Base-by-base conservation (phyloP, 2,888 invertebrate species). In the Acronicta psi region DNA sequence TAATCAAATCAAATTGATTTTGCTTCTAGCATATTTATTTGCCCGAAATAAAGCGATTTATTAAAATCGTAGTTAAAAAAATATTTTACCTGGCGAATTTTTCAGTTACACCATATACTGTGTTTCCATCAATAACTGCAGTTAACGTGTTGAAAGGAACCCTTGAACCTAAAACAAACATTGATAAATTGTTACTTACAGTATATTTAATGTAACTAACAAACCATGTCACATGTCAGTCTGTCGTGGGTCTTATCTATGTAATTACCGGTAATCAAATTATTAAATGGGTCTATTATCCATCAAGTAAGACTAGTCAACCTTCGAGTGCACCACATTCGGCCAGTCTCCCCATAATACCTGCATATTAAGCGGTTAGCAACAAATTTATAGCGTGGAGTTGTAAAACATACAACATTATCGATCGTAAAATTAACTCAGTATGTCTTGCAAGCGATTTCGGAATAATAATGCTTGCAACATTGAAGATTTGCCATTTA, bases 81-180 rank as follows among this genome's bases (percentile, higher is more conserved):
- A 50, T 60, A 23, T 9, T 59, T 80, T 88, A 97, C 96, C 96
- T 96, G 36, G 97, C 94, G 83, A 97, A 97, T 75, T 96, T 95
- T 81, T 98, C 98, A 50, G 96, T 97, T 7, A 97, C 97, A 42
- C 98, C 98, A 81, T 98, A 98, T 1, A 98, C 96, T 2, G 98
- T 98, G 84, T 98, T 98, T 47, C 96, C 98, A 88, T 98, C 98
- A 36, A 98, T 94, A 18, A 96, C 96, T 25, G 97, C 97, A 3
- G 98, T 98, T 31, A 98, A 91, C 0, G 97, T 97, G 87, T 98
- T 98, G 91, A 97, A 98, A 55, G 97, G 98, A 54, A 96, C 95
- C 77, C 98, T 96, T 20, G 98, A 98, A 57, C 98, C 97, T 96
- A 83, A 87, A 56, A 67, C 37, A 73, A 70, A 47, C 42, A 59